These are phyloP conservation scores for Cardinalis cardinalis DNA, from an alignment of 2,113 vertebrate genomes.

Conservation along the genomic window DNA sequence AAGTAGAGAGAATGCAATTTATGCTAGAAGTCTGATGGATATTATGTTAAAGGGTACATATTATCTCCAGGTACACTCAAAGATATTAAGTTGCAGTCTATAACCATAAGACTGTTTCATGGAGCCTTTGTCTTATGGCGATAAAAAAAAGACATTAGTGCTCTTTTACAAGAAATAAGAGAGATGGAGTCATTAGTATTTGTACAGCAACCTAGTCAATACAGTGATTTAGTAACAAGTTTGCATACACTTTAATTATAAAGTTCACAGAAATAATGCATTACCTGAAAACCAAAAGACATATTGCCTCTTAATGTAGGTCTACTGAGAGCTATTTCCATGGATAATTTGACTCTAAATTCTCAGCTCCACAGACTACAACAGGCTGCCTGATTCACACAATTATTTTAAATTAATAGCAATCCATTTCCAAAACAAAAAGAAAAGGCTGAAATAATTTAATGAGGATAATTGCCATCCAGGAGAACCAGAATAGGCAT, in stretches of 20 bases:
- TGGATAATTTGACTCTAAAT: slow-evolving; percentile 25
- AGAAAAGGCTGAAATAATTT: not conserved
- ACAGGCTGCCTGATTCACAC: not conserved
- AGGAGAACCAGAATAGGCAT: not conserved
- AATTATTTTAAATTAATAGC: slow-evolving; percentile 26
- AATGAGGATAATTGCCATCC: not conserved
- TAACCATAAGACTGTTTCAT: not conserved
- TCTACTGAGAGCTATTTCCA: slow-evolving; percentile 7
- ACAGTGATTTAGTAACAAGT: not conserved
- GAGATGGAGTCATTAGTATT: not conserved
- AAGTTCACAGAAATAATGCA: not conserved
- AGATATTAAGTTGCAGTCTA: not conserved
- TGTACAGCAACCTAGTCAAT: not conserved
- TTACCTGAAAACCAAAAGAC: not conserved
- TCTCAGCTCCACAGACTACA: not conserved
- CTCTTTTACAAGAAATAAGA: not conserved
- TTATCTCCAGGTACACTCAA: not conserved
- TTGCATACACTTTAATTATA: not conserved
- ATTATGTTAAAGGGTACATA: not conserved
- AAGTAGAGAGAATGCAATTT: not conserved
- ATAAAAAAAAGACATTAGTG: not conserved
- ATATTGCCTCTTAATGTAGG: not conserved
- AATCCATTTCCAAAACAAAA: not conserved
- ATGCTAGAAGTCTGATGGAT: not conserved
- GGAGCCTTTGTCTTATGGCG: not conserved